Conservation (phyloP, 2,113 vertebrate species). For the Uria aalge region DNA sequence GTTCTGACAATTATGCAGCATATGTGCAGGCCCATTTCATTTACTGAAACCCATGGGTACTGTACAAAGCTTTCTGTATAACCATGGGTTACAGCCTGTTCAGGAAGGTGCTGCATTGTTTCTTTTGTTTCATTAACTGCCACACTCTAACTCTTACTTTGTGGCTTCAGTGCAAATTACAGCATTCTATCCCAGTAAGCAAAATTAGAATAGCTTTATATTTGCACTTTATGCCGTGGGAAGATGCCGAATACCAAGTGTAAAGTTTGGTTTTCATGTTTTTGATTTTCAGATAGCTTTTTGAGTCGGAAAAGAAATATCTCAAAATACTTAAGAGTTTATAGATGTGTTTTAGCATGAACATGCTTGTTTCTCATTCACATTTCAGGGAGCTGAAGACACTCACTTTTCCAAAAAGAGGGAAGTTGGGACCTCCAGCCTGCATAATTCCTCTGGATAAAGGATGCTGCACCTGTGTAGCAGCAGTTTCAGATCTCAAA, state of each 20-base stretch:
- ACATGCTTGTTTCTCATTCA: neutral
- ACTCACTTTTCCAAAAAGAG: neutral
- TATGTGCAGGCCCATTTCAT: neutral
- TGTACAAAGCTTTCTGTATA: neutral
- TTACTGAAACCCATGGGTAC: neutral
- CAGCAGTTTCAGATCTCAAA: neutral
- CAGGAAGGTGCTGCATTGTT: neutral
- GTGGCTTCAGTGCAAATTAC: neutral
- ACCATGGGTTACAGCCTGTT: neutral
- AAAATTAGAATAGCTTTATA: neutral
- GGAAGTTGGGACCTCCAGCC: neutral
- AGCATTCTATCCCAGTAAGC: neutral
- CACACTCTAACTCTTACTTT: neutral
- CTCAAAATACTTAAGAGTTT: neutral
- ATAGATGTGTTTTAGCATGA: neutral
- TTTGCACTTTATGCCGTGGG: neutral
- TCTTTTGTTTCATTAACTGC: neutral
- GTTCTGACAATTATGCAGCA: neutral
- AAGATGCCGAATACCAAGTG: neutral
- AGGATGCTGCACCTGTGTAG: neutral
- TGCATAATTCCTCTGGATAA: neutral
- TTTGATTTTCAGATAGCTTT: neutral
- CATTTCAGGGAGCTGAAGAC: neutral
- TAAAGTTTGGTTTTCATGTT: neutral
- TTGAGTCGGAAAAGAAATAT: neutral